These are phyloP conservation scores for Theodoxus fluviatilis DNA, from an alignment of 2,888 invertebrate species.

Conservation along the genomic window DNA sequence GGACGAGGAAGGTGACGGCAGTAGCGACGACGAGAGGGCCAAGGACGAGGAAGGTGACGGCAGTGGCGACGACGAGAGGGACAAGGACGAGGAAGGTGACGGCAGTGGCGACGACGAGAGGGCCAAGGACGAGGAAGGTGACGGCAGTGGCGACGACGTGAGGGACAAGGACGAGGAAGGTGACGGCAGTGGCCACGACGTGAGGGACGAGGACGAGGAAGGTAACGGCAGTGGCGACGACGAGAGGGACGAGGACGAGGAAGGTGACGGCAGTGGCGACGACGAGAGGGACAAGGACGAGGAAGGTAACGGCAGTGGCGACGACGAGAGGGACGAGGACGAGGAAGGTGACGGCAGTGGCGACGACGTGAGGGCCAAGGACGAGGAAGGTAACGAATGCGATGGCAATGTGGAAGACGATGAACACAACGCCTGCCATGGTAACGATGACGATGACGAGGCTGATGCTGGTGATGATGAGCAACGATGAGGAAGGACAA, in stretches of 20 bases:
- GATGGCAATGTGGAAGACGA: too few species aligned
- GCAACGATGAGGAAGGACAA: too few species aligned
- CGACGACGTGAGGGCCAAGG: not conserved
- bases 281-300: not conserved
- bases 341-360: not conserved
- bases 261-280: not conserved
- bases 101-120: not conserved
- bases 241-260: not conserved
- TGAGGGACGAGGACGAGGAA: too few species aligned
- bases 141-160: not conserved
- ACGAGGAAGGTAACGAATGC: not conserved
- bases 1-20: too few species aligned
- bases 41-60: not conserved
- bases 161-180: not conserved
- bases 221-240: not conserved
- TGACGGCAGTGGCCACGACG: not conserved
- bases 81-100: not conserved
- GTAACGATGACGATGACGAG: too few species aligned
- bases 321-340: not conserved
- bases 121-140: not conserved
- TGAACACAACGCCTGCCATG: too few species aligned
- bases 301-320: not conserved
- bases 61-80: not conserved
- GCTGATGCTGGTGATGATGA: too few species aligned
- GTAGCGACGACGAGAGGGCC: not conserved